Conservation (phyloP, 2,888 invertebrate species). For the Volucella zonaria region DNA sequence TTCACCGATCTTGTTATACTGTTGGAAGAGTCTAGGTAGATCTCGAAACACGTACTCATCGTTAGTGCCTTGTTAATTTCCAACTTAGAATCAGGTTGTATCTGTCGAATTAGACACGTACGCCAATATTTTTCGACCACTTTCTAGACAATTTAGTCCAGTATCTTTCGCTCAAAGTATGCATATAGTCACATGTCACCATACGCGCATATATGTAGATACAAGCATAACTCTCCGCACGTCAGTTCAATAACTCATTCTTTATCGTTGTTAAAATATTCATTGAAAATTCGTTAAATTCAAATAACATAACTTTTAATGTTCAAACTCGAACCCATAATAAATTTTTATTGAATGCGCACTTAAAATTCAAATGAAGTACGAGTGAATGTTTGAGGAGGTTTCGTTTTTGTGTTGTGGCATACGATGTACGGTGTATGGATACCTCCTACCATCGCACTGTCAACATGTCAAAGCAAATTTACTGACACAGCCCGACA, state of each 20-base stretch:
- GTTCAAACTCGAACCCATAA: slow-evolving; percentile 70
- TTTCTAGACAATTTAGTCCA: too few relatives aligned
- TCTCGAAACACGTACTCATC: too few relatives aligned
- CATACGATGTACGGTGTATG: slow-evolving; percentile 1
- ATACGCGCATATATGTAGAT: too few relatives aligned
- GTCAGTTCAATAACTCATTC: slow-evolving; percentile 62
- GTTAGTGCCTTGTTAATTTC: too few relatives aligned
- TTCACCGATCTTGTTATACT: too few relatives aligned
- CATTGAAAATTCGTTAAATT: slow-evolving; percentile 71
- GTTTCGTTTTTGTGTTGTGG: too few relatives aligned
- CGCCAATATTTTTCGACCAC: too few relatives aligned
- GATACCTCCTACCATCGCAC: slow-evolving; percentile 47
- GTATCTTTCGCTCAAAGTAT: too few relatives aligned
- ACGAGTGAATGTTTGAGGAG: background rate
- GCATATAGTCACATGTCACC: too few relatives aligned
- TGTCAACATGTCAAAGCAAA: slow-evolving; percentile 72
- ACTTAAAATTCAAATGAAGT: slow-evolving; percentile 73
- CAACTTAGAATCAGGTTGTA: too few relatives aligned
- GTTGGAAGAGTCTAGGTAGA: too few relatives aligned
- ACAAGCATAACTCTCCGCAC: slow-evolving; percentile 19
- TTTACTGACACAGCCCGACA: slow-evolving; percentile 61
- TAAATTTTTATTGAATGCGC: slow-evolving; percentile 66
- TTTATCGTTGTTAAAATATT: slow-evolving; percentile 63
- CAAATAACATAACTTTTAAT: slow-evolving; percentile 72
- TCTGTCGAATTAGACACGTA: too few relatives aligned